Evolutionary conservation across 2,888 invertebrate genomes (phyloP).

Genomic region (Ethmia dodecea): DNA sequence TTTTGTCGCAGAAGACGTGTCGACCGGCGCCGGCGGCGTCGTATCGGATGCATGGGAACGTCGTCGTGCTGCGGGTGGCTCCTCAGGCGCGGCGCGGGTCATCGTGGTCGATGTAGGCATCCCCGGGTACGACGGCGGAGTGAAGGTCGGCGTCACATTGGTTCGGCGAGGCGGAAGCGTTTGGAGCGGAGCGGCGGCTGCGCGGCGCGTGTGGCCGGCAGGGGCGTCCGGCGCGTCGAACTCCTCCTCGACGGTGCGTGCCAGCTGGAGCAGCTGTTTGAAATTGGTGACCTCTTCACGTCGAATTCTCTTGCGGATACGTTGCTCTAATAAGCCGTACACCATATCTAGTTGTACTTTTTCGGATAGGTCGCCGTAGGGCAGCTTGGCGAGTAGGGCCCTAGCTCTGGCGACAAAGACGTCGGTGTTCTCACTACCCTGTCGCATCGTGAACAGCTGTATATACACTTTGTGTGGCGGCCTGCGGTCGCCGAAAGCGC

Average conservation of each 20-base stretch:
- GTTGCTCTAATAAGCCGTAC: neutral
- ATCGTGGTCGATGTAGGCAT: too few relatives aligned
- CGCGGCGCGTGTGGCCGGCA: neutral
- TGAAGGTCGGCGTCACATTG: too few relatives aligned
- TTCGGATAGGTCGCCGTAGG: neutral
- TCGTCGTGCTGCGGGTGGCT: too few relatives aligned
- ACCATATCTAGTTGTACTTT: conserved; percentile 4
- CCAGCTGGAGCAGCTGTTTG: neutral
- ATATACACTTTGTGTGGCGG: neutral
- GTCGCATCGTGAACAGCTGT: neutral
- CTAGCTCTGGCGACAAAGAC: conserved; percentile 1
- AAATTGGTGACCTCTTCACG: neutral
- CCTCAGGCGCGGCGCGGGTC: too few relatives aligned
- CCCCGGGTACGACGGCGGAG: too few relatives aligned
- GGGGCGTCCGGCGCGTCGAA: neutral
- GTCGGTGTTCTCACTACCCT: conserved; percentile 1
- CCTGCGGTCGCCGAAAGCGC: conserved; percentile 1
- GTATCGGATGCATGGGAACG: too few relatives aligned
- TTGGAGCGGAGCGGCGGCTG: neutral
- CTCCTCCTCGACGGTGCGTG: neutral
- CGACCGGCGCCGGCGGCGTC: too few relatives aligned
- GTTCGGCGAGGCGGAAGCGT: too few relatives aligned
- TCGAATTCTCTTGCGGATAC: neutral
- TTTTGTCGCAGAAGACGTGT: too few relatives aligned
- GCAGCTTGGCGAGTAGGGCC: neutral